phyloP scores from a whole-genome alignment of 2,113 vertebrate genomes.

The Sander lucioperca region DNA sequence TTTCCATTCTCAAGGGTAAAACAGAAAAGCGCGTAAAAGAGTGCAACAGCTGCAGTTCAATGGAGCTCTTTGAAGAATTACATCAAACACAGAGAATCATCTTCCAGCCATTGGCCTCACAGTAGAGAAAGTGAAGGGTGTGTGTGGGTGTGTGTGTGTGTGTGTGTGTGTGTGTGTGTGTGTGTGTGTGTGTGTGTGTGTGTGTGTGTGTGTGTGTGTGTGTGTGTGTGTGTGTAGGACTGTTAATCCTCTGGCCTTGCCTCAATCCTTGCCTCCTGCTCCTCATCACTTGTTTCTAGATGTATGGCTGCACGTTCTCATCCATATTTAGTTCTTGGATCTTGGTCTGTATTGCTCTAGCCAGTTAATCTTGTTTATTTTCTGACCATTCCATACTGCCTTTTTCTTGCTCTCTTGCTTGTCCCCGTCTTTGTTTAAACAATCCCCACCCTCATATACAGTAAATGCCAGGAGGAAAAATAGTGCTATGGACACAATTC shows the following conservation, averaged over 20 bases:
- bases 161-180: slow-evolving; percentile 15
- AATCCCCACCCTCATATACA: not conserved
- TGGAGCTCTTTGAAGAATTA: slow-evolving; percentile 81
- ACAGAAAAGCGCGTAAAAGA: slow-evolving; percentile 68
- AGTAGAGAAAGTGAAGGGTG: slow-evolving; percentile 43
- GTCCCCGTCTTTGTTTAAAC: not conserved
- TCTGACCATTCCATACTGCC: not conserved
- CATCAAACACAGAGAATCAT: slow-evolving; percentile 81
- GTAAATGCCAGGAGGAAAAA: not conserved
- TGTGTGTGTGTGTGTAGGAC: slow-evolving; percentile 45
- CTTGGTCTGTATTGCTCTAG: slow-evolving; percentile 41
- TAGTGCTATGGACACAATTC: not conserved
- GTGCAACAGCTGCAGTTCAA: slow-evolving; percentile 78
- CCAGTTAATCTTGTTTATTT: slow-evolving; percentile 58
- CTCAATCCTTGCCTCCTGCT: slow-evolving; percentile 53
- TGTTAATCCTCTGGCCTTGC: slow-evolving; percentile 69
- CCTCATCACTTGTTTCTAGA: slow-evolving; percentile 40
- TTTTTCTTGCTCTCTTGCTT: slow-evolving; percentile 11
- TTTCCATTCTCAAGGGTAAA: slow-evolving; percentile 74
- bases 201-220: slow-evolving; percentile 27
- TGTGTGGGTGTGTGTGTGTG: slow-evolving; percentile 9
- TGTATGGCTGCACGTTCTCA: slow-evolving; percentile 47
- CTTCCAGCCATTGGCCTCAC: slow-evolving; percentile 61
- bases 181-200: slow-evolving; percentile 31
- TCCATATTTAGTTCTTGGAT: slow-evolving; percentile 61